A percentile compares a stretch with the other conserved stretches of the same genome.
These are phyloP conservation scores for Neria commutata DNA, from an alignment of 2,888 invertebrate genomes.

Conservation along the genomic window DNA sequence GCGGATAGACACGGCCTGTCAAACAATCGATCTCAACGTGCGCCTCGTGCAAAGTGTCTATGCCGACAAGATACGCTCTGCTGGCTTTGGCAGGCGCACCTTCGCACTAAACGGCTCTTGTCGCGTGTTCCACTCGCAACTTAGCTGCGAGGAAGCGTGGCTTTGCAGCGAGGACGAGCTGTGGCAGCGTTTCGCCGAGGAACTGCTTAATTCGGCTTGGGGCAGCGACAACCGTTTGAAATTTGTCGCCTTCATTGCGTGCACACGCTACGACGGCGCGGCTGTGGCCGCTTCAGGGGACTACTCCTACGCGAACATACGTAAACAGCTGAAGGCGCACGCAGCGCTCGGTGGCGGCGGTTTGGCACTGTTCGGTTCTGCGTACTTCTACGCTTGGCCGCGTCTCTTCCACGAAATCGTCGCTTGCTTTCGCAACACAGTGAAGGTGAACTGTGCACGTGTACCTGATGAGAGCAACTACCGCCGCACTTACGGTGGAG, in stretches of 20 bases:
- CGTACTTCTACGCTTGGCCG: constrained; percentile 91
- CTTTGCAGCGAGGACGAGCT: constrained; percentile 77
- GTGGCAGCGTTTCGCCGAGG: constrained; percentile 83
- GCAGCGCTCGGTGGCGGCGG: constrained; percentile 93
- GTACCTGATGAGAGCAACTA: constrained; percentile 93
- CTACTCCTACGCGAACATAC: constrained; percentile 72
- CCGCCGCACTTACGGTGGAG: constrained; percentile 83
- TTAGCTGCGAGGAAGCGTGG: constrained; percentile 74
- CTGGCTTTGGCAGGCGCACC: constrained; percentile 72
- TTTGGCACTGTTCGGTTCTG: constrained; percentile 88
- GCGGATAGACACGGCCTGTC: constrained; percentile 70
- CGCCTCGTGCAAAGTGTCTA: constrained; percentile 84
- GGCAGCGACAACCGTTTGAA: constrained; percentile 67
- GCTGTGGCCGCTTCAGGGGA: constrained; percentile 66
- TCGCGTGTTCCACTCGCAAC: constrained; percentile 73
- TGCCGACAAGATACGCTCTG: constrained; percentile 84
- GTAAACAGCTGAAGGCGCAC: constrained; percentile 76
- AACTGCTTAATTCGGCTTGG: constrained; percentile 73
- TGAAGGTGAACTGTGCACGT: constrained; percentile 72
- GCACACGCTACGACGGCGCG: constrained; percentile 78
- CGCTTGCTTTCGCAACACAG: constrained; percentile 59
- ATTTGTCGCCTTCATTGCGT: constrained; percentile 87
- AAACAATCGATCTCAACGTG: constrained; percentile 76
- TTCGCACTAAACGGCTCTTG: constrained; percentile 81
- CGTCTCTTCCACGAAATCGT: constrained; percentile 72